Percentiles rank a stretch among this genome's conserved stretches.
phyloP scores from a whole-genome alignment of 2,113 vertebrate species.

The Phyllostomus discolor region DNA sequence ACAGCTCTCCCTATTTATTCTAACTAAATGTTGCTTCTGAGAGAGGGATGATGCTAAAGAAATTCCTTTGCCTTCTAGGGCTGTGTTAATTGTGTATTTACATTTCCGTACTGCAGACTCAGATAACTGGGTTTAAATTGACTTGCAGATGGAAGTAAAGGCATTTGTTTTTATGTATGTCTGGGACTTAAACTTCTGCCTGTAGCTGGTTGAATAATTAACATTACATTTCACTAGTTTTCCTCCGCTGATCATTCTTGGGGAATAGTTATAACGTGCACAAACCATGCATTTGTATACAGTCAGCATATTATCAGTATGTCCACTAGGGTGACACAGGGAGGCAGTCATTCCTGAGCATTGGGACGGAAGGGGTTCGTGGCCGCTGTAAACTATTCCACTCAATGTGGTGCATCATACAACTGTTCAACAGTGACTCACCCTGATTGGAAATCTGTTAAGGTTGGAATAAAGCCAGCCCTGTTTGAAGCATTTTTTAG shows the following conservation, averaged over 20 bases:
- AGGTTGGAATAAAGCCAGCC: conserved; percentile 65
- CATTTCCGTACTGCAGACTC: background rate
- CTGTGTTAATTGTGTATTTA: background rate
- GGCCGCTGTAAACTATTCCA: conserved; percentile 57
- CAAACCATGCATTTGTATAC: background rate
- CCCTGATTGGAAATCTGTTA: conserved; percentile 70
- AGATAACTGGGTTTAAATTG: background rate
- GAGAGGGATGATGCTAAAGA: background rate
- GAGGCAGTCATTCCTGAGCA: background rate
- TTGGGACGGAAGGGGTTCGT: background rate
- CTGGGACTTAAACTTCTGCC: conserved; percentile 8
- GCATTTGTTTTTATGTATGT: background rate
- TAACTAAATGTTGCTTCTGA: background rate
- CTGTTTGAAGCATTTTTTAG: conserved; percentile 53
- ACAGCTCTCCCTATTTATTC: background rate
- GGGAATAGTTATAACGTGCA: conserved; percentile 3
- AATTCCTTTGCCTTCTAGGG: background rate
- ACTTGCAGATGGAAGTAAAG: background rate
- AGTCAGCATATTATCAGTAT: background rate
- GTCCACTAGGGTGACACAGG: background rate
- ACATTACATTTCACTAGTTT: background rate
- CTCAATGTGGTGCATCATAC: conserved; percentile 64
- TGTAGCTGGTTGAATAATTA: background rate
- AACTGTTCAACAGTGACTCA: conserved; percentile 73
- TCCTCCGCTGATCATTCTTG: background rate